Evolutionary conservation across 2,797 vertebrate genomes (phyloP).

Genomic region (Argyrosomus regius): DNA sequence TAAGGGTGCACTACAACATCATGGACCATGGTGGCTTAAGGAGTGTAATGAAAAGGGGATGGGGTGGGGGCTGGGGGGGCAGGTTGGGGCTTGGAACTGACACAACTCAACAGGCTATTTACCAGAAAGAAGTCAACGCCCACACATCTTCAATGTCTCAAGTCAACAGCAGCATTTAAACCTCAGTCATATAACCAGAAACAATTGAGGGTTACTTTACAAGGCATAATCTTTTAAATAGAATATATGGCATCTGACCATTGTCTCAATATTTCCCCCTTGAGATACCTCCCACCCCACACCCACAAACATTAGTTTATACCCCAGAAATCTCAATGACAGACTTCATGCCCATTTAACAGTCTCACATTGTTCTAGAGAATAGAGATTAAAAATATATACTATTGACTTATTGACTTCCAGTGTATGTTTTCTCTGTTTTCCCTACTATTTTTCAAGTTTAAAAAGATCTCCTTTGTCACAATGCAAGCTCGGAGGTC

Average conservation of each 20-base stretch:
- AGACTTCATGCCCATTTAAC: conserved; percentile 76
- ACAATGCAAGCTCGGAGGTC: conserved; percentile 73
- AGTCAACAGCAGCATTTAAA: conserved; percentile 79
- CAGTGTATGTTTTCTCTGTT: conserved; percentile 81
- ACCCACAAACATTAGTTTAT: conserved; percentile 50
- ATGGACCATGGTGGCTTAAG: conserved; percentile 53
- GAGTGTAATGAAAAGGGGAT: conserved; percentile 54
- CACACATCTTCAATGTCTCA: conserved; percentile 64
- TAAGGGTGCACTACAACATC: conserved; percentile 43
- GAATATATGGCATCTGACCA: conserved; percentile 75
- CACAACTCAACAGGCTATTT: conserved; percentile 61
- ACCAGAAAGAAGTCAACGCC: conserved; percentile 62
- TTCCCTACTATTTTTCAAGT: conserved; percentile 75
- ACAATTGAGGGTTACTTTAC: conserved; percentile 75
- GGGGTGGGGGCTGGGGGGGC: conserved; percentile 9
- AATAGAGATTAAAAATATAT: conserved; percentile 85
- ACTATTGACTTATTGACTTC: conserved; percentile 84
- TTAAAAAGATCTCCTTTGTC: conserved; percentile 75
- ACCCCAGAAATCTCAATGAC: conserved; percentile 55
- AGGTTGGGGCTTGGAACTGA: conserved; percentile 41
- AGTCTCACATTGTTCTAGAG: conserved; percentile 83
- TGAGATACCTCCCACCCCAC: conserved; percentile 53
- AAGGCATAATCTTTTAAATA: conserved; percentile 78
- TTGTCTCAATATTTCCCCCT: conserved; percentile 64
- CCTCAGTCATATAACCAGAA: conserved; percentile 66